Percentiles rank a stretch among this genome's conserved stretches.
Evolutionary conservation across 2,888 invertebrate species (phyloP).

Genomic region (Trissolcus japonicus): DNA sequence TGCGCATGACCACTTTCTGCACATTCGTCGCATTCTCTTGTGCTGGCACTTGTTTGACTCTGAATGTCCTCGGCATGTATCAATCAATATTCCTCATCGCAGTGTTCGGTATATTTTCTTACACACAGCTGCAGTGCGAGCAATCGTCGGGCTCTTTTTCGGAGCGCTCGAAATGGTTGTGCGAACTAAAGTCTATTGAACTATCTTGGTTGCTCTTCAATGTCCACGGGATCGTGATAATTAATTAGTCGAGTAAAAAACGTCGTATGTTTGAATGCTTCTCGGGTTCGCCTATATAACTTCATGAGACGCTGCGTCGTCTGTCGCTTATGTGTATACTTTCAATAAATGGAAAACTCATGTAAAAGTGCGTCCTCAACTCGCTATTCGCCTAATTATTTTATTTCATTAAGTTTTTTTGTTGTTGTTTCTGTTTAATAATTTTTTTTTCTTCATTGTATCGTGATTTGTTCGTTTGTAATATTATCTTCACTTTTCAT

Average conservation of each 20-base stretch:
- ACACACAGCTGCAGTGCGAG: slow-evolving; percentile 31
- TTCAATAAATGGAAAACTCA: slow-evolving; percentile 64
- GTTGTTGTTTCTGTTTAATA: neutral
- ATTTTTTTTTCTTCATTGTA: neutral
- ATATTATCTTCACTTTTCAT: slow-evolving; percentile 11
- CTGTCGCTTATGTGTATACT: slow-evolving; percentile 60
- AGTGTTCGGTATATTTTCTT: slow-evolving; percentile 16
- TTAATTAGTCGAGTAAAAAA: slow-evolving; percentile 57
- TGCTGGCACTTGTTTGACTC: slow-evolving; percentile 24
- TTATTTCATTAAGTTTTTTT: slow-evolving; percentile 36
- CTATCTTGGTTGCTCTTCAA: slow-evolving; percentile 21
- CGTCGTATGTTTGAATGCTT: slow-evolving; percentile 31
- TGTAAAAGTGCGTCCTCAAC: slow-evolving; percentile 62
- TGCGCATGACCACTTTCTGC: too few relatives aligned
- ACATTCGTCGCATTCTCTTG: slow-evolving; percentile 16
- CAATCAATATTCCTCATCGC: slow-evolving; percentile 58
- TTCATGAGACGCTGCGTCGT: slow-evolving; percentile 53
- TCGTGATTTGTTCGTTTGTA: slow-evolving; percentile 4
- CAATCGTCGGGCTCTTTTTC: slow-evolving; percentile 22
- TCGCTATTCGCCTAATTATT: slow-evolving; percentile 58
- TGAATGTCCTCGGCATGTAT: slow-evolving; percentile 32
- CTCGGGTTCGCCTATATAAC: slow-evolving; percentile 36
- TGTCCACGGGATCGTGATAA: slow-evolving; percentile 33
- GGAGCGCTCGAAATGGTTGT: slow-evolving; percentile 36
- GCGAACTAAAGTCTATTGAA: slow-evolving; percentile 47